A percentile compares a stretch with the other conserved stretches of the same genome.
Conservation (phyloP, 2,113 vertebrate genomes). For the Papio anubis region DNA sequence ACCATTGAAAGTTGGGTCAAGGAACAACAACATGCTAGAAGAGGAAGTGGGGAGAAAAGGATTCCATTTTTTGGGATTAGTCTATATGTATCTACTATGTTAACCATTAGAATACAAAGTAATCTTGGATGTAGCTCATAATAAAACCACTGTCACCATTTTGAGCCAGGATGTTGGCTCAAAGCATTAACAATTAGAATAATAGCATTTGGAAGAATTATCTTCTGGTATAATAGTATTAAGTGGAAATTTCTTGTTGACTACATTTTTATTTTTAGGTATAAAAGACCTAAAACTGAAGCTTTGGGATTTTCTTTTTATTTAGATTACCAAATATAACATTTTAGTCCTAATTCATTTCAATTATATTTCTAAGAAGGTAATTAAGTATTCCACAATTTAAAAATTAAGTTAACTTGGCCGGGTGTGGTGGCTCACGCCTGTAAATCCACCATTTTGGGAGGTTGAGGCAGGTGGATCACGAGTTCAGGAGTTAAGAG, state of each 20-base stretch:
- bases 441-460: no score
- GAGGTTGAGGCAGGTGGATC: no score
- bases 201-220: not conserved
- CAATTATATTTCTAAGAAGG: not conserved
- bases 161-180: not conserved
- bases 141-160: not conserved
- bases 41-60: not conserved
- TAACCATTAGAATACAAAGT: not conserved
- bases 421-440: no score
- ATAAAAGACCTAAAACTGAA: not conserved
- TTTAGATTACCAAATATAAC: not conserved
- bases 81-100: rapidly evolving
- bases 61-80: not conserved
- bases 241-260: not conserved
- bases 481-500: no score
- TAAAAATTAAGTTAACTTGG: not conserved
- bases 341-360: not conserved
- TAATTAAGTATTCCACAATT: not conserved
- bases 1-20: not conserved
- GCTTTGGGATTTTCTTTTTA: not conserved
- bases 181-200: not conserved
- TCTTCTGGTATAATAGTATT: not conserved
- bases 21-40: no score
- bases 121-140: not conserved
- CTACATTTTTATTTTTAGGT: not conserved